Evolutionary conservation across 2,888 invertebrate genomes (phyloP).

Genomic region (Galeruca laticollis): DNA sequence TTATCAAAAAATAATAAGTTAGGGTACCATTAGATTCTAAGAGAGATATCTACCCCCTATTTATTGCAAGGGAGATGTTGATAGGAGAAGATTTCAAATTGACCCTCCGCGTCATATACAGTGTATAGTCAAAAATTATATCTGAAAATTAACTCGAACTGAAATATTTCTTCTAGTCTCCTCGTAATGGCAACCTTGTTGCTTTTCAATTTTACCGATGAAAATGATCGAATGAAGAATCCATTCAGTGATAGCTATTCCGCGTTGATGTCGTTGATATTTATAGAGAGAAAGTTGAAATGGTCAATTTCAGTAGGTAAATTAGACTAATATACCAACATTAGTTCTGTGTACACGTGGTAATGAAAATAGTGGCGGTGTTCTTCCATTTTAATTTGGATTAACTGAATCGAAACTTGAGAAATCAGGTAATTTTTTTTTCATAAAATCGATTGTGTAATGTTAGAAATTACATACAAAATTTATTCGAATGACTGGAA

Average conservation of each 20-base stretch:
- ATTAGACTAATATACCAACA: not conserved
- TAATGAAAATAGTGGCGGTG: not conserved
- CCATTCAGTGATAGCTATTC: not conserved
- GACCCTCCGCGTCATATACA: too few species aligned
- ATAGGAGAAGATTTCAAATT: too few species aligned
- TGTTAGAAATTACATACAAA: too few species aligned
- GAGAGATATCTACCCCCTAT: too few species aligned
- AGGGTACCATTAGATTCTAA: too few species aligned
- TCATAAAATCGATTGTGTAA: too few species aligned
- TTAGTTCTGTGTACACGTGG: not conserved
- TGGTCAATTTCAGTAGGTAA: not conserved
- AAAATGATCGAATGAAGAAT: not conserved
- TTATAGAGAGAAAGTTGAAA: constrained; percentile 4
- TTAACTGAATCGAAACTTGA: not conserved
- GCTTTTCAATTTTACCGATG: not conserved
- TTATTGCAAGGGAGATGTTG: too few species aligned
- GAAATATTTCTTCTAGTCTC: not conserved
- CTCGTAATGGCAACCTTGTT: not conserved
- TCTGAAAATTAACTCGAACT: too few species aligned
- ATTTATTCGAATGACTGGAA: too few species aligned
- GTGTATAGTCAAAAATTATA: too few species aligned
- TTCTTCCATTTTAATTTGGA: not conserved
- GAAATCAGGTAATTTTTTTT: constrained; percentile 5
- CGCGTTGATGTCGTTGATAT: not conserved
- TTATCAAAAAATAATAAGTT: too few species aligned